Evolutionary conservation across 2,797 vertebrate species (phyloP), one percentile per base, ranked within the genome.

Genomic region (Carduelis carduelis): DNA sequence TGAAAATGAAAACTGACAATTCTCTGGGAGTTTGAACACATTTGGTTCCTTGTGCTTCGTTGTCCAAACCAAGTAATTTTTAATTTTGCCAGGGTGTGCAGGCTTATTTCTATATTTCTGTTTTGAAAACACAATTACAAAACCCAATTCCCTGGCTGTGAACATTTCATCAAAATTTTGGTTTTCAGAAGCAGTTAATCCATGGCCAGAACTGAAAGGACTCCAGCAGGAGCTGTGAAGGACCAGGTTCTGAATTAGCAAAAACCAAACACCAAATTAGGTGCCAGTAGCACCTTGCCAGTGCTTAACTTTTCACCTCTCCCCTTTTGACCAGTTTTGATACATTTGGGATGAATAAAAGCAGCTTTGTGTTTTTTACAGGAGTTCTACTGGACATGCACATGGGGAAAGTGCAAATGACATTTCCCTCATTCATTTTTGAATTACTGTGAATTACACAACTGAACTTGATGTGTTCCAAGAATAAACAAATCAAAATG

Each of bases 371-470:
- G 11, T 10, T 83, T 74, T 65, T 12, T 56, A 26, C 30, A 8
- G 39, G 26, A 17, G 21, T 65, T 57, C 52, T 50, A 7, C 43
- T 49, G 35, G 50, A 60, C 37, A 14, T 14, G 3, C 15, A 15
- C 1, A 0, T 0, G 5, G 12, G 27, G 9, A 39, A 71, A 77
- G 3, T 4, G 4, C 53, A 71, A 53, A 44, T 22, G 13, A 4
- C 43, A 43, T 78, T 90, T 60, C 64, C 23, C 37, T 59, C 30
- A 34, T 56, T 92, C 4, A 12, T 46, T 81, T 68, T 77, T 24
- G n/a, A 64, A 63, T 20, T 35, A 28, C 37, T 71, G 24, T 49
- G 57, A 46, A n/a, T 8, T 46, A 52, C 7, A 34, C 11, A 55
- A 20, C 22, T 24, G 11, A 12, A 17, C 3, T 84, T 65, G 14